Conservation (phyloP, 2,888 invertebrate genomes). For the Oscheius sp. region DNA sequence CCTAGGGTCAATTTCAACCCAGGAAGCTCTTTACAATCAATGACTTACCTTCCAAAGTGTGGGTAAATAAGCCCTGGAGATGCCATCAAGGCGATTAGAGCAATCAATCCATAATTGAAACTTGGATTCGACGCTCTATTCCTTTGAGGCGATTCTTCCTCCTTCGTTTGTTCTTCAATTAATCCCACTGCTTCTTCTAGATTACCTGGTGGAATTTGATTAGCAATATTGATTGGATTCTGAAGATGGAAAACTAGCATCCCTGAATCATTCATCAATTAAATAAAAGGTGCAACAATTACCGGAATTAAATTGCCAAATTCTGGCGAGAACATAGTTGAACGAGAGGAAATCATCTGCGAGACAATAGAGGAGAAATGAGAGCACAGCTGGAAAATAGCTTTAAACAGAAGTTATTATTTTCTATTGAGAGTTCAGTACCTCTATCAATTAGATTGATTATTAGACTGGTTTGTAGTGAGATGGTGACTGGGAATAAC, state of each 20-base stretch:
- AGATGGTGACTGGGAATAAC: too few species aligned
- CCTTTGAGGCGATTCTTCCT: background rate
- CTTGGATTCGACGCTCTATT: background rate
- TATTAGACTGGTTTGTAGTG: too few species aligned
- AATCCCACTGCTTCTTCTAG: background rate
- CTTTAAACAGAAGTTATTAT: background rate
- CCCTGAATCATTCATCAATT: too few species aligned
- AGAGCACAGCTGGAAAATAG: conserved; percentile 11
- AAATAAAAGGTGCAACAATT: too few species aligned
- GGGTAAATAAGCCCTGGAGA: background rate
- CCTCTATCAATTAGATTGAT: too few species aligned
- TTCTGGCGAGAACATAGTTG: conserved; percentile 32
- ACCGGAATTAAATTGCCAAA: conserved; percentile 37
- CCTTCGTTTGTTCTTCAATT: background rate
- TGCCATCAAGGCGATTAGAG: background rate
- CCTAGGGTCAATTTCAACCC: too few species aligned
- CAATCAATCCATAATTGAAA: background rate
- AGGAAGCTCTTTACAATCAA: too few species aligned
- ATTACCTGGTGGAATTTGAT: background rate
- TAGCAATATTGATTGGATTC: background rate
- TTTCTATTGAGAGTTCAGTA: background rate
- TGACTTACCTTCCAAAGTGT: background rate
- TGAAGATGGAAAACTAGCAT: background rate
- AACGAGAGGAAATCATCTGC: conserved; percentile 5
- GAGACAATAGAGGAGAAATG: background rate